Evolutionary conservation across 2,888 invertebrate species (phyloP).

Genomic region (Serripes groenlandicus): DNA sequence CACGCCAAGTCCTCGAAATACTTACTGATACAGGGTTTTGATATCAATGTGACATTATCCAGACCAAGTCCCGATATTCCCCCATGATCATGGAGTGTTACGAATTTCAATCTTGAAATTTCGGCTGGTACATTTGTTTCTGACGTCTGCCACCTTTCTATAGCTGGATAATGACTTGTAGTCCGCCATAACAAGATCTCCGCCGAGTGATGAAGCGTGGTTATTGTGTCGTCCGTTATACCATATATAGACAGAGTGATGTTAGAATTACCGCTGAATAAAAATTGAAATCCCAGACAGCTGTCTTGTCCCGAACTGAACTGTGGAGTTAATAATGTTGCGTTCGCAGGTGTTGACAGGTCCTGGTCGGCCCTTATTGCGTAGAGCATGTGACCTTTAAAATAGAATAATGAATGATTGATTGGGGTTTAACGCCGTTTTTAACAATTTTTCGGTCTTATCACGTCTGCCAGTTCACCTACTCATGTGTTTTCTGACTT

Average conservation of each 20-base stretch:
- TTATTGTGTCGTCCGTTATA: background rate
- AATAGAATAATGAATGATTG: no score
- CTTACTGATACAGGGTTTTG: conserved; percentile 39
- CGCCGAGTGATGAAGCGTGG: conserved; percentile 1
- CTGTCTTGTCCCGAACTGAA: conserved; percentile 14
- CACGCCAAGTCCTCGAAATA: no score
- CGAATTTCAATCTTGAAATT: conserved; percentile 32
- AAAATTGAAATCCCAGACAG: conserved; percentile 69
- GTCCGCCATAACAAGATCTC: conserved; percentile 37
- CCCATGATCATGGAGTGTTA: conserved; percentile 31
- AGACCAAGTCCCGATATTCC: conserved; percentile 44
- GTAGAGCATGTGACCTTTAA: conserved; percentile 69
- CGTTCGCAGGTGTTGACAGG: conserved; percentile 28
- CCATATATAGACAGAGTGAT: conserved; percentile 69
- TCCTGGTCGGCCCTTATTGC: conserved; percentile 22
- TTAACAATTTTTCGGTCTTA: no score
- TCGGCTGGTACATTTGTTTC: conserved; percentile 30
- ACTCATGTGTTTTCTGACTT: no score
- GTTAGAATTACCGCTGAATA: conserved; percentile 66
- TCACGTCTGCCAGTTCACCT: no score
- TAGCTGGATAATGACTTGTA: conserved; percentile 38
- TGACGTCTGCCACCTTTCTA: conserved; percentile 45
- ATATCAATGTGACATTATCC: conserved; percentile 41
- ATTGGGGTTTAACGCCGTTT: no score
- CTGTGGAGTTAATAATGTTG: conserved; percentile 60